Percentiles rank a stretch among this genome's conserved stretches.
Evolutionary conservation across 2,113 vertebrate genomes (phyloP).

Genomic region (Prinia subflava): DNA sequence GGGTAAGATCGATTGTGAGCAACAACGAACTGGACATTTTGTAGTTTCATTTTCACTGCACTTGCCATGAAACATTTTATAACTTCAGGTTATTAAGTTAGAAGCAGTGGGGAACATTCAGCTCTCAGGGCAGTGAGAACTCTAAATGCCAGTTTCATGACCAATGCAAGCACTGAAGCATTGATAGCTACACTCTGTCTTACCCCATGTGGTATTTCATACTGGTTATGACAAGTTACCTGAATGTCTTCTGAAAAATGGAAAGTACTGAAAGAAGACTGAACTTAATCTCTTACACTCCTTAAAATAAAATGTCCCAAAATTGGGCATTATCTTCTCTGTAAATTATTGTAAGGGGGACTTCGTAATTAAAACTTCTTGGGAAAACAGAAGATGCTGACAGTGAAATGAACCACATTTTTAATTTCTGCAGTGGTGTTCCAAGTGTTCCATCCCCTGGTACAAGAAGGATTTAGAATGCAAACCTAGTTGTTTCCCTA

Average conservation of each 20-base stretch:
- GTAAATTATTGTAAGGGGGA: background rate
- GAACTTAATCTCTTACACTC: background rate
- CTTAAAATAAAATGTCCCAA: background rate
- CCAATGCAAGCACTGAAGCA: background rate
- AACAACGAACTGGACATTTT: background rate
- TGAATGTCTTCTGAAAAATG: background rate
- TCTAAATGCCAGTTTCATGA: background rate
- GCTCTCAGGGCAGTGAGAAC: background rate
- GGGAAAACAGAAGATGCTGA: background rate
- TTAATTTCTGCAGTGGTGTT: background rate
- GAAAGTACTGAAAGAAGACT: background rate
- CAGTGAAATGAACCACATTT: background rate
- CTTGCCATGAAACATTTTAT: background rate
- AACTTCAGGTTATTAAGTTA: background rate
- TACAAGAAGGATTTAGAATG: background rate
- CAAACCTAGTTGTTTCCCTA: background rate
- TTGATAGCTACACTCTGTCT: background rate
- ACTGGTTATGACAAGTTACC: background rate
- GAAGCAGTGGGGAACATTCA: background rate
- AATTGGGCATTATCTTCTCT: background rate
- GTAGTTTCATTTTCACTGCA: background rate
- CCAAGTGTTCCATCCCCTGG: background rate
- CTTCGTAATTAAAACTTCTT: background rate
- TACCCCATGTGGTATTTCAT: background rate
- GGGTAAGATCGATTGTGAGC: background rate